These are phyloP conservation scores for Meriones unguiculatus DNA, from an alignment of 2,113 vertebrate species.

Conservation along the genomic window DNA sequence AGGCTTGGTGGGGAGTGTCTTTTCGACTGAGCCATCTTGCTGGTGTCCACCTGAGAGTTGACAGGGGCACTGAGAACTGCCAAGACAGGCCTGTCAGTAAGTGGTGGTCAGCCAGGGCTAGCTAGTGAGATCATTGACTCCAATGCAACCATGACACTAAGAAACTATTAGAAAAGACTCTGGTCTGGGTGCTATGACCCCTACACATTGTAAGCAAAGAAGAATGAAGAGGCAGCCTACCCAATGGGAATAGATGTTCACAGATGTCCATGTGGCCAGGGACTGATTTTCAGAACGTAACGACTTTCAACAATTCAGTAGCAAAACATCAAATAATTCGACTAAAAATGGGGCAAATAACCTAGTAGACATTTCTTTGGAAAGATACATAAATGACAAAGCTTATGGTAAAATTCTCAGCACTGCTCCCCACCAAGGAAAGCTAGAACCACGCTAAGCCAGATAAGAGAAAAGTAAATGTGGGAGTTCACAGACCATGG, in stretches of 20 bases:
- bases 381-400: not conserved
- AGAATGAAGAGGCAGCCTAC: not conserved
- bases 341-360: not conserved
- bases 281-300: not conserved
- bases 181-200: not conserved
- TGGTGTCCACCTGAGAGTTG: not conserved
- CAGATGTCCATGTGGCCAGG: not conserved
- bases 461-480: not conserved
- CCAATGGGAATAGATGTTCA: not conserved
- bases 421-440: too few species aligned
- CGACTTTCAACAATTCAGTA: not conserved
- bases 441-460: not conserved
- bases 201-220: not conserved
- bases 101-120: not conserved
- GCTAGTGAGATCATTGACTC: not conserved
- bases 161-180: not conserved
- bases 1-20: not conserved
- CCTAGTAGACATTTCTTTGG: not conserved
- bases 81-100: too few species aligned
- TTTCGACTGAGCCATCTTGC: not conserved
- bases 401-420: not conserved
- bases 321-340: not conserved
- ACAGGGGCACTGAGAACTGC: not conserved
- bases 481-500: not conserved
- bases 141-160: too few species aligned